Conservation (phyloP, 2,888 invertebrate species). For the Ganaspis brasiliensis region DNA sequence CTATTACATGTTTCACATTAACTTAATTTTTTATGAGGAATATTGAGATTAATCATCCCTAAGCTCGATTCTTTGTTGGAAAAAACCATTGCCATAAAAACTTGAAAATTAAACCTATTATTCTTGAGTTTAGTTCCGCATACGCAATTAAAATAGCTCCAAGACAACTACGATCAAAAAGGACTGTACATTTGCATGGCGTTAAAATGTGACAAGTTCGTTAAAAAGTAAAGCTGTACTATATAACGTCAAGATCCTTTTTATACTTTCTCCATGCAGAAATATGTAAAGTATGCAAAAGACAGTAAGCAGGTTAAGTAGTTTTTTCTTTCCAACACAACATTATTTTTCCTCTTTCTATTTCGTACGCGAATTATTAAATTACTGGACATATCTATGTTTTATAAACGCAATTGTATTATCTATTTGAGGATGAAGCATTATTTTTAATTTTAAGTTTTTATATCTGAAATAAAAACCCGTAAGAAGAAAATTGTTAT, state of each 20-base stretch:
- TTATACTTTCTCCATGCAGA: background rate
- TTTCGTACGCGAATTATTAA: background rate
- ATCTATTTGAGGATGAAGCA: background rate
- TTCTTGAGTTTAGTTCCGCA: background rate
- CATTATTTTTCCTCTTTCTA: background rate
- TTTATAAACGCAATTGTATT: background rate
- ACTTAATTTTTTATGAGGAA: background rate
- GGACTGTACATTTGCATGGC: conserved; percentile 1
- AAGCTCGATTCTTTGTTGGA: background rate
- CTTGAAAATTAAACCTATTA: background rate
- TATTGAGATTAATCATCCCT: background rate
- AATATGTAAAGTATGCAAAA: conserved; percentile 28
- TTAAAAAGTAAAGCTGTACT: conserved; percentile 7
- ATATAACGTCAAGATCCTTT: background rate
- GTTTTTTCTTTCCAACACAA: background rate
- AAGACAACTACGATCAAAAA: background rate
- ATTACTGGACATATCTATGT: background rate
- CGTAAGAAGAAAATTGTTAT: background rate
- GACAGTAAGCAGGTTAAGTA: conserved; percentile 19
- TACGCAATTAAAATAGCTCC: background rate
- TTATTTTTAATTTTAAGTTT: background rate
- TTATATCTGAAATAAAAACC: no score
- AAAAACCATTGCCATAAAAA: background rate
- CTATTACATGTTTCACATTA: background rate
- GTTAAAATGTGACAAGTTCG: conserved; percentile 11